Base-by-base conservation (phyloP, 30 jellyfish, hydroid and myxozoan species). In the Aurelia sp. region DNA sequence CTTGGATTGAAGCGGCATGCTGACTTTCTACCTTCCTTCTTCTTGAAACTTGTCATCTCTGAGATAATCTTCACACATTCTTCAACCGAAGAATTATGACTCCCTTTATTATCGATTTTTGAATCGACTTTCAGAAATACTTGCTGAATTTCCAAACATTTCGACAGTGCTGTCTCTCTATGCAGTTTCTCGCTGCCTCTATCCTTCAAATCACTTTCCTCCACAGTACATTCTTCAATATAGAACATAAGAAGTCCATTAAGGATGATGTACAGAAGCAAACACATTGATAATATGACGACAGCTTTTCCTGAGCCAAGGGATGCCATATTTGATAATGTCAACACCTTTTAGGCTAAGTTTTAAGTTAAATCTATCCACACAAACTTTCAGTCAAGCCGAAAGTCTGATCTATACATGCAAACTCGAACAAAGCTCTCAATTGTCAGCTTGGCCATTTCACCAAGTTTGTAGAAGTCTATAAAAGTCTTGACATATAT, bases 181-280 rank as follows among this genome's bases (percentile, higher is more conserved):
- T 38, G 50, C 50, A 38, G 50, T 8, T 38, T 38, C 50, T 38
- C 50, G 9, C 3, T 38, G 10, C 50, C 50, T 4, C 9, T 7
- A 38, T 38, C 9, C 7, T 7, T 38, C 50, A 38, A 5, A 38
- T 38, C 50, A 38, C 50, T 53, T 8, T 38, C 41, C 9, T 82
- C 80, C 7, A 55, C 44, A 20, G 82, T 35, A 70, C 91, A 82
- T 57, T 82, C 91, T 41, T 82, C 91, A 3, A 82, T 69, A 68
- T 82, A 82, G 59, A 68, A 82, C 85, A 82, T 74, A 50, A 82
- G 66, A 17, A 82, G 61, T 7, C 73, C 60, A 2, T 51, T 59
- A 17, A 82, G 69, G 0, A 82, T 58, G 13, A 82, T 70, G 61
- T 82, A 82, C 79, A 82, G 35, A 8, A 38, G 17, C 12, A 82